Conservation (phyloP, 92 coral and sea anemone genomes). For the Diadumene lineata region DNA sequence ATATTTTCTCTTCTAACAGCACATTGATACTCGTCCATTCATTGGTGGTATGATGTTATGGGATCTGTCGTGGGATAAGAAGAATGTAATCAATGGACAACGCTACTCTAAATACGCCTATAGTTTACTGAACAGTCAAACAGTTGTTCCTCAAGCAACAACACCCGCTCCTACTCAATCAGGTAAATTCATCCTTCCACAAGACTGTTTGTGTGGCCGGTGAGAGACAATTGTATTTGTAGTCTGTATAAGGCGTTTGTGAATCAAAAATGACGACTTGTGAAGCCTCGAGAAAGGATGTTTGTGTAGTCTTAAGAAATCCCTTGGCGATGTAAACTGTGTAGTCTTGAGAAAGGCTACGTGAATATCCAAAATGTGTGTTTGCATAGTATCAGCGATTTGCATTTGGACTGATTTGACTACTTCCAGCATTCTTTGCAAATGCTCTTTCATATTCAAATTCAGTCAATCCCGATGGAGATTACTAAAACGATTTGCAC, state of each 20-base stretch:
- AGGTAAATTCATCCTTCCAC: slow-evolving; percentile 39
- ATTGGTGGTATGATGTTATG: slow-evolving; percentile 89
- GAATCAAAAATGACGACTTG: background rate
- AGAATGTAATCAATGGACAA: slow-evolving; percentile 69
- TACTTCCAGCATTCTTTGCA: no score
- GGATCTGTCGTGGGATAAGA: slow-evolving; percentile 94
- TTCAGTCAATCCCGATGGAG: no score
- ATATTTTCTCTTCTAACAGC: slow-evolving; percentile 38
- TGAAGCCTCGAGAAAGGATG: no score
- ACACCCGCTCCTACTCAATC: slow-evolving; percentile 43
- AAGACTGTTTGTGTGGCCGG: slow-evolving; percentile 30
- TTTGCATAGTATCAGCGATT: no score
- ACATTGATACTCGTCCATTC: slow-evolving; percentile 57
- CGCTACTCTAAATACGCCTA: slow-evolving; percentile 74
- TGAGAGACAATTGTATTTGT: slow-evolving; percentile 32
- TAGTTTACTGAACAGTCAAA: slow-evolving; percentile 39
- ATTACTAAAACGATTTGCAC: no score
- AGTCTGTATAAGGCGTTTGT: background rate
- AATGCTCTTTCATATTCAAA: no score
- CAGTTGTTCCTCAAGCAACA: slow-evolving; percentile 22
- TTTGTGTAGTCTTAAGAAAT: background rate
- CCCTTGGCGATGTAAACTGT: background rate
- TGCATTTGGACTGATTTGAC: no score
- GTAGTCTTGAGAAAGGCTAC: background rate
- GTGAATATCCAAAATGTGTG: no score